These are phyloP conservation scores for Isurus oxyrinchus DNA, from an alignment of 2,113 vertebrate genomes.

Conservation along the genomic window DNA sequence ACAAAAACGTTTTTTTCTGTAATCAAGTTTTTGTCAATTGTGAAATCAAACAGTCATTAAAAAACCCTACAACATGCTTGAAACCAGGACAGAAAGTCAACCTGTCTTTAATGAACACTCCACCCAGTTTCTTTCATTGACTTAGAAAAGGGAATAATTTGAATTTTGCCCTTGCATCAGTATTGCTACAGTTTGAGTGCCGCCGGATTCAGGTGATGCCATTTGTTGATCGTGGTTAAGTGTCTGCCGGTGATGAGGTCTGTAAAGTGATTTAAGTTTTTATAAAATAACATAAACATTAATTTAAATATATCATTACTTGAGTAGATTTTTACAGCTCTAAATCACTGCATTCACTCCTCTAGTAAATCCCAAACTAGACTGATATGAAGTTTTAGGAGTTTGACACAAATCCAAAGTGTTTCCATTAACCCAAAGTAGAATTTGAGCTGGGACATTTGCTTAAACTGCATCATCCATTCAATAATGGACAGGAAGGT, in stretches of 20 bases:
- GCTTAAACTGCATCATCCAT: background rate
- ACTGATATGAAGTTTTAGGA: background rate
- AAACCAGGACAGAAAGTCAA: background rate
- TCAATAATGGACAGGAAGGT: background rate
- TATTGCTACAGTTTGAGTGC: background rate
- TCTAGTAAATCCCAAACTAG: background rate
- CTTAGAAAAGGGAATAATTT: background rate
- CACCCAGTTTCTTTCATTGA: background rate
- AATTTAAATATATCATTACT: background rate
- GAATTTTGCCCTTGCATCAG: background rate
- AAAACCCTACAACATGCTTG: background rate
- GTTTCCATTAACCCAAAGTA: background rate
- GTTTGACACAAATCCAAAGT: background rate
- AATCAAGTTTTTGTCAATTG: background rate
- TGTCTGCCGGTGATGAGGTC: background rate
- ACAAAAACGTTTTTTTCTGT: background rate
- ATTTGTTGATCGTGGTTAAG: background rate
- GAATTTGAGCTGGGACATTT: too few relatives aligned
- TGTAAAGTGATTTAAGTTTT: background rate
- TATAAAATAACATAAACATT: background rate
- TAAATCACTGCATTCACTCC: background rate
- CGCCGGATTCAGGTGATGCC: background rate
- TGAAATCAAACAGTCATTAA: background rate
- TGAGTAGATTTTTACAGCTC: background rate
- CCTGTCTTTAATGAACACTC: background rate